A percentile compares a stretch with the other conserved stretches of the same genome.
phyloP scores from a whole-genome alignment of 2,113 vertebrate species.

The Apodemus sylvaticus region DNA sequence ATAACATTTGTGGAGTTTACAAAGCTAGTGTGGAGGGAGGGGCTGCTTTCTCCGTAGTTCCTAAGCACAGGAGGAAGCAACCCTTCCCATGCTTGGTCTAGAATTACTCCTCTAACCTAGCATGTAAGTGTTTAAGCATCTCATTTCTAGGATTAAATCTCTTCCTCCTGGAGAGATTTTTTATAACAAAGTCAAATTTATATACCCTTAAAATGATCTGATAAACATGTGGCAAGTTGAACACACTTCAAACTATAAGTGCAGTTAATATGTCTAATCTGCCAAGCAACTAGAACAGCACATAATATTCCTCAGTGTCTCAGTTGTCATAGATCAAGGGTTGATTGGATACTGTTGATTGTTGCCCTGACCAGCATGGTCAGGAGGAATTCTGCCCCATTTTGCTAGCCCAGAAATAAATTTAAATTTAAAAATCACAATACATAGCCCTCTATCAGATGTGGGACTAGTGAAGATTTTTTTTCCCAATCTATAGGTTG shows the following conservation, averaged over 20 bases:
- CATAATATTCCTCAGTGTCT: background rate
- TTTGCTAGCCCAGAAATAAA: background rate
- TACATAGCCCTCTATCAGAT: no score
- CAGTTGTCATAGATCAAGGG: no score
- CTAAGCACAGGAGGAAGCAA: background rate
- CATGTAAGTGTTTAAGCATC: background rate
- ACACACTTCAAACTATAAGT: background rate
- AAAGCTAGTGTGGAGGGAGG: background rate
- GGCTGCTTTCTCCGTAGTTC: fast-evolving
- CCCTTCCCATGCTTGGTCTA: background rate
- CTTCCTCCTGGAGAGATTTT: background rate
- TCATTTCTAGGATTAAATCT: background rate
- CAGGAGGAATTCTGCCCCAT: background rate
- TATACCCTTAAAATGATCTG: background rate
- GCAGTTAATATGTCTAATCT: background rate
- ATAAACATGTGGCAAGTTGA: background rate
- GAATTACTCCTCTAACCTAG: background rate
- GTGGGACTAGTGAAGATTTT: no score
- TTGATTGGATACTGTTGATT: background rate
- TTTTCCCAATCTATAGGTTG: no score
- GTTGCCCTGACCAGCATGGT: background rate
- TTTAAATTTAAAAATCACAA: background rate
- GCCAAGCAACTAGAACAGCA: background rate
- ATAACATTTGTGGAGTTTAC: background rate
- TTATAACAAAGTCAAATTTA: background rate